Percentiles rank a stretch among this genome's conserved stretches.
These are phyloP conservation scores for Crossaster papposus DNA, from an alignment of 53 echinoderm and acorn worm genomes.

Conservation along the genomic window DNA sequence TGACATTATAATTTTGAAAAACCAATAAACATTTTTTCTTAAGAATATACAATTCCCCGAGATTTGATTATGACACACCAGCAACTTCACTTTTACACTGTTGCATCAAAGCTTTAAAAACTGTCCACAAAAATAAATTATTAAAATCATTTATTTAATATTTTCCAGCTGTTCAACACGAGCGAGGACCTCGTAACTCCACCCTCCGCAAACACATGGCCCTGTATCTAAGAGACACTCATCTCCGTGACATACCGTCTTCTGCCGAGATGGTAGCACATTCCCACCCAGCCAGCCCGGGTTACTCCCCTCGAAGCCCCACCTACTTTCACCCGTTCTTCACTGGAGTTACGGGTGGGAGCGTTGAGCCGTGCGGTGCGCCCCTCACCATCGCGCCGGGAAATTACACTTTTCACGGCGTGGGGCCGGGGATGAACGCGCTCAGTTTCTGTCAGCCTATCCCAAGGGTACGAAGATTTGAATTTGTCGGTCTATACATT, in stretches of 20 bases:
- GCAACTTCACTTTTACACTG: too few relatives aligned
- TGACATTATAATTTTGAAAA: too few relatives aligned
- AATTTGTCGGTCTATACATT: not conserved
- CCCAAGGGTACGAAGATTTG: not conserved
- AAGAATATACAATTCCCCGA: too few relatives aligned
- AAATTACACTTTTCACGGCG: conserved; percentile 39
- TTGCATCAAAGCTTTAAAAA: too few relatives aligned
- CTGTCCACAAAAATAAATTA: too few relatives aligned
- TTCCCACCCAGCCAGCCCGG: conserved; percentile 45
- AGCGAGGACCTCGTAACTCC: conserved; percentile 93
- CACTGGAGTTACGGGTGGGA: conserved; percentile 9
- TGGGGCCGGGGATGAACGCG: conserved; percentile 21
- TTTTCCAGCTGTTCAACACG: conserved; percentile 84
- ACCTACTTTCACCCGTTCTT: conserved; percentile 25
- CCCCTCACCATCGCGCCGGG: conserved; percentile 24
- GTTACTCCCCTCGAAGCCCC: conserved; percentile 34
- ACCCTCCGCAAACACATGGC: conserved; percentile 98
- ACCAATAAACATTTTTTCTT: too few relatives aligned
- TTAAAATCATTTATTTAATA: too few relatives aligned
- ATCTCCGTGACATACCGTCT: conserved; percentile 30
- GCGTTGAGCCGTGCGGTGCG: conserved; percentile 37
- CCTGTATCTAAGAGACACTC: conserved; percentile 69
- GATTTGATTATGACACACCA: too few relatives aligned
- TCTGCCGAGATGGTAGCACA: conserved; percentile 29
- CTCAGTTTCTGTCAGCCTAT: conserved; percentile 41